Evolutionary conservation across 2,888 invertebrate species (phyloP).

Genomic region (Drosophila anomelani): DNA sequence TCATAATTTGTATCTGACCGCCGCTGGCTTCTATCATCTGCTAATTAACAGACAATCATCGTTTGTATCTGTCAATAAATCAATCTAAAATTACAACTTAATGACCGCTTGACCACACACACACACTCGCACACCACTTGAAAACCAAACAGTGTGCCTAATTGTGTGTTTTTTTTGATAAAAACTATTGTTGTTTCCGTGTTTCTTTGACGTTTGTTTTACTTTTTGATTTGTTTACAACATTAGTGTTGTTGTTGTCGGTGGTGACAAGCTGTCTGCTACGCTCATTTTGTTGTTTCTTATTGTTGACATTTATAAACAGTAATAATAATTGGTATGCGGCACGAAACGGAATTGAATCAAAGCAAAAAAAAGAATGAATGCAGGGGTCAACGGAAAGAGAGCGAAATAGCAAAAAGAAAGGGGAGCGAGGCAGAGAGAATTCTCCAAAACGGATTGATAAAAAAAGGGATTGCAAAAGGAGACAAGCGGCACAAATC

Average conservation of each 20-base stretch:
- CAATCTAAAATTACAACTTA: constrained; percentile 32
- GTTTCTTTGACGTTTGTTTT: constrained; percentile 7
- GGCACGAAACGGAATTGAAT: constrained; percentile 42
- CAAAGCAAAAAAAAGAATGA: constrained; percentile 13
- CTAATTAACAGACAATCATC: constrained; percentile 28
- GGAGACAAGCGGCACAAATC: constrained; percentile 47
- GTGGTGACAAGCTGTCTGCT: constrained; percentile 67
- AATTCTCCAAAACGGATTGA: constrained; percentile 11
- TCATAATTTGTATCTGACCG: background rate
- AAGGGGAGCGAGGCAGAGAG: constrained; percentile 1
- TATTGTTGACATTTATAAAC: constrained; percentile 28
- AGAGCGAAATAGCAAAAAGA: constrained; percentile 6
- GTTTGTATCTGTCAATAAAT: constrained; percentile 30
- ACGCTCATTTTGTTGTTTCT: constrained; percentile 39
- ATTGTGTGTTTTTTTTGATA: constrained; percentile 24
- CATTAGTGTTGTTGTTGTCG: constrained; percentile 13
- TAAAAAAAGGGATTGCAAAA: constrained; percentile 18
- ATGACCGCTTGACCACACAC: constrained; percentile 36
- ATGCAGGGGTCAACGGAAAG: constrained; percentile 7
- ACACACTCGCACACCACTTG: constrained; percentile 10
- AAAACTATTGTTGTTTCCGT: constrained; percentile 24
- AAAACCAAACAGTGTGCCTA: constrained; percentile 4
- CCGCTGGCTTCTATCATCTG: constrained; percentile 12
- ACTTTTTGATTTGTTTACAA: constrained; percentile 48
- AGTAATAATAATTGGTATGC: constrained; percentile 39